These are phyloP conservation scores for Pogonus chalceus DNA, from an alignment of 1,140 invertebrate species.

Conservation along the genomic window DNA sequence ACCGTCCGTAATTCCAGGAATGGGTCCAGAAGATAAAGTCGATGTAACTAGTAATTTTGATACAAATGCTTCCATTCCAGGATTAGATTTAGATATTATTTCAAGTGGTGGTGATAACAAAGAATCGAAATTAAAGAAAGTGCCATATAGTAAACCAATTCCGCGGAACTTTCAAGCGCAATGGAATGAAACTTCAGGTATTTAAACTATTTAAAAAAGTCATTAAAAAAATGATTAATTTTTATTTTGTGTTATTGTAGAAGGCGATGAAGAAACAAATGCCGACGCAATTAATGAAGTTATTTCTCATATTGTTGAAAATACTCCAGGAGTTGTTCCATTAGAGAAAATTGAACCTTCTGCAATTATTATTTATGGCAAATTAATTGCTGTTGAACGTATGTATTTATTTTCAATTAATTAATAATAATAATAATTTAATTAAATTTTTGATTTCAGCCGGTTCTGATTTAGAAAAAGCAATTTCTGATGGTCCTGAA, in stretches of 20 bases:
- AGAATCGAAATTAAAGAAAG: slow-evolving; percentile 58
- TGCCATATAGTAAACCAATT: slow-evolving; percentile 90
- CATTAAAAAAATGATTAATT: slow-evolving; percentile 13
- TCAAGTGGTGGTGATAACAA: slow-evolving; percentile 55
- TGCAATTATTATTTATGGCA: slow-evolving; percentile 69
- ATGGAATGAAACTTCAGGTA: slow-evolving; percentile 72
- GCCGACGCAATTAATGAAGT: slow-evolving; percentile 47
- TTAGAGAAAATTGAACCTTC: slow-evolving; percentile 60
- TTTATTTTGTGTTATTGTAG: slow-evolving; percentile 20
- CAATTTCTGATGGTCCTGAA: slow-evolving; percentile 62
- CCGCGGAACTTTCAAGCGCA: slow-evolving; percentile 91
- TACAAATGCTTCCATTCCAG: slow-evolving; percentile 61
- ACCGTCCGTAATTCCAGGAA: slow-evolving; percentile 76
- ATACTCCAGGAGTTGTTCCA: slow-evolving; percentile 57
- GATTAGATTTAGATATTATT: slow-evolving; percentile 72
- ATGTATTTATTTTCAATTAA: slow-evolving; percentile 25
- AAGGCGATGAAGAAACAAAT: slow-evolving; percentile 46
- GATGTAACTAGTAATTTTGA: slow-evolving; percentile 48
- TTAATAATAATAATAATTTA: slow-evolving; percentile 1
- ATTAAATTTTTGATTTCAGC: slow-evolving; percentile 36
- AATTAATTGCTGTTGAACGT: slow-evolving; percentile 64
- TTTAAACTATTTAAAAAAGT: slow-evolving; percentile 19
- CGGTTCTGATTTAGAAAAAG: slow-evolving; percentile 60
- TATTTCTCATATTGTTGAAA: slow-evolving; percentile 58
- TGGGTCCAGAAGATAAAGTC: slow-evolving; percentile 87